Percentiles rank a stretch among this genome's conserved stretches.
Conservation (phyloP, 1,140 invertebrate genomes). For the Brachionus plicatilis region DNA sequence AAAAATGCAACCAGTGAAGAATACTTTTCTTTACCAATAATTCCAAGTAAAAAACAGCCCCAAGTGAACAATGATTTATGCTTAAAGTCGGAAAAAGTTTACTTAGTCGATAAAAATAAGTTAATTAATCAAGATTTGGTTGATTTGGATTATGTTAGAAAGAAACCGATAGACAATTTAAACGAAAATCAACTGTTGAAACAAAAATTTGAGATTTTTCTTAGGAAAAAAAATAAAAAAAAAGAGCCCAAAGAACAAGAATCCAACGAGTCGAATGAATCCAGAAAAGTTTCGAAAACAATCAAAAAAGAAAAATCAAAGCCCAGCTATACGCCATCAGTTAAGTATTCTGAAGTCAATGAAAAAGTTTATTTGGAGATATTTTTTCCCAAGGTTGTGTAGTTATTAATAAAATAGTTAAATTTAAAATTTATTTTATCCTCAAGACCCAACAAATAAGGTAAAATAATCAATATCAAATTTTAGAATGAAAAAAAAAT, state of each 20-base stretch:
- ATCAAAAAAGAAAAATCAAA: neutral
- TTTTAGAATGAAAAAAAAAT: neutral
- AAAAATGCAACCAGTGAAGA: neutral
- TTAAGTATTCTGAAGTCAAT: neutral
- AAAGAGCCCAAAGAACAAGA: neutral
- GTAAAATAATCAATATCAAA: neutral
- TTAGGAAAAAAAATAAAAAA: neutral
- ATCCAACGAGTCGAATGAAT: neutral
- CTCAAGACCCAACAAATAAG: neutral
- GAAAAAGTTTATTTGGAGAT: neutral
- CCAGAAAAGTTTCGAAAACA: neutral
- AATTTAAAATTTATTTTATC: neutral
- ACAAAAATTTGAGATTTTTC: neutral
- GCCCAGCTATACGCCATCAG: neutral
- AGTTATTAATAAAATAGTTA: neutral
- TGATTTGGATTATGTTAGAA: neutral
- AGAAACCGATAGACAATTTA: neutral
- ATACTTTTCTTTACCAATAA: neutral
- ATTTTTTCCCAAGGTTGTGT: neutral
- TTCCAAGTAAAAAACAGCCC: neutral
- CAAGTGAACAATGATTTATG: neutral
- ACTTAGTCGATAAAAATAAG: neutral
- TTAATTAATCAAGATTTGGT: neutral
- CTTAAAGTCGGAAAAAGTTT: neutral
- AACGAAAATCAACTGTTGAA: neutral